Evolutionary conservation across 2,113 vertebrate species (phyloP).

Genomic region (Dendropsophus ebraccatus): DNA sequence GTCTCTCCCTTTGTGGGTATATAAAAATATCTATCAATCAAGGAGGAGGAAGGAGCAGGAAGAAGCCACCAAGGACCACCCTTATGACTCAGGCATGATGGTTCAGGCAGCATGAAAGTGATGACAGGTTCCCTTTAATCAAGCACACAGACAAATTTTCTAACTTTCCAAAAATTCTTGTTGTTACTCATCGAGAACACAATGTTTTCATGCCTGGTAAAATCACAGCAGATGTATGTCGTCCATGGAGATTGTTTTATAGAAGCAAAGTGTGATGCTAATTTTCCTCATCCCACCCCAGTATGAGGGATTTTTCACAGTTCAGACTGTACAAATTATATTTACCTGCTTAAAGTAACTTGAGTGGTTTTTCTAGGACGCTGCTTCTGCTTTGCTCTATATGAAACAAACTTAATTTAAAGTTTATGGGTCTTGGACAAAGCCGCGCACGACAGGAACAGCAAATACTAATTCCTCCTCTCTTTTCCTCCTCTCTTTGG

Average conservation of each 20-base stretch:
- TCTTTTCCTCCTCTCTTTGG: no score
- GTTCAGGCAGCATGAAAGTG: no score
- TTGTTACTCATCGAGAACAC: not conserved
- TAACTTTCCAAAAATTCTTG: not conserved
- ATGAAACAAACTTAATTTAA: not conserved
- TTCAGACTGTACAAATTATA: not conserved
- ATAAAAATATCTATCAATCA: no score
- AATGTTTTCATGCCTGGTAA: slow-evolving; percentile 10
- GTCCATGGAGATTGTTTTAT: not conserved
- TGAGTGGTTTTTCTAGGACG: not conserved
- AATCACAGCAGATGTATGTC: slow-evolving; percentile 19
- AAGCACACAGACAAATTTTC: not conserved
- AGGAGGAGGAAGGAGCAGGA: no score
- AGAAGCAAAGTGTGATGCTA: slow-evolving; percentile 34
- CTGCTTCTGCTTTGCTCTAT: not conserved
- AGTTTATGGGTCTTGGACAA: slow-evolving; percentile 32
- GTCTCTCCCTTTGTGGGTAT: no score
- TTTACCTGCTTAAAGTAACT: not conserved
- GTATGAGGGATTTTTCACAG: not conserved
- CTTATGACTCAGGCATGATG: not conserved
- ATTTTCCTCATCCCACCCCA: not conserved
- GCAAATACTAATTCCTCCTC: slow-evolving; percentile 2
- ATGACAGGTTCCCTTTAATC: no score
- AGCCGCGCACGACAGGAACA: not conserved
- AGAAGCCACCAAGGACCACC: no score